phyloP scores from a whole-genome alignment of 2,888 invertebrate species.

The Macaria notata region DNA sequence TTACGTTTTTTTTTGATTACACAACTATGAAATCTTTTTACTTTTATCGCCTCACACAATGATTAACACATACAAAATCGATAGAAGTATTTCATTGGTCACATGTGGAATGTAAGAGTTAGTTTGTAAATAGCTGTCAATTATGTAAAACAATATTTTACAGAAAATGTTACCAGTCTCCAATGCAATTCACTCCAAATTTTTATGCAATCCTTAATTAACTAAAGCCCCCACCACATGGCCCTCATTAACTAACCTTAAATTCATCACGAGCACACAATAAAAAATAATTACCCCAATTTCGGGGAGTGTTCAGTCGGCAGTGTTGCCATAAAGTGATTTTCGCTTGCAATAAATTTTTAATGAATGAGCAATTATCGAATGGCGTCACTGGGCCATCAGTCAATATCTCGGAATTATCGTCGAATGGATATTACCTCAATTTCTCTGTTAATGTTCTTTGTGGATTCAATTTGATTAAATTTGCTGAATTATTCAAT shows the following conservation, averaged over 20 bases:
- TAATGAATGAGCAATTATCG: constrained; percentile 34
- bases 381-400: constrained; percentile 15
- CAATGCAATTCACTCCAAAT: not conserved
- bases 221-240: constrained; percentile 5
- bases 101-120: no score
- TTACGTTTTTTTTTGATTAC: no score
- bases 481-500: constrained; percentile 12
- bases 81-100: no score
- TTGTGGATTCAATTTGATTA: constrained; percentile 8
- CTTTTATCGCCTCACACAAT: no score
- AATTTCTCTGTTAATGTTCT: constrained; percentile 16
- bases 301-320: constrained; percentile 26
- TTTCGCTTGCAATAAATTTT: constrained; percentile 29
- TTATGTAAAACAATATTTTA: no score
- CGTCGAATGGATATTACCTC: constrained; percentile 21
- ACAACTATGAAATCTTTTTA: no score
- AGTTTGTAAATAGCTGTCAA: no score
- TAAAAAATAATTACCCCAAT: constrained; percentile 28
- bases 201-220: constrained; percentile 1
- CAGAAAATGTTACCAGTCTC: no score
- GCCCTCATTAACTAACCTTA: constrained; percentile 15
- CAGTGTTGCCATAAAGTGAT: constrained; percentile 32
- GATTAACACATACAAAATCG: no score
- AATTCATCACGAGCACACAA: constrained; percentile 19
- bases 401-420: constrained; percentile 20